Percentiles rank a stretch among this genome's conserved stretches.
These are phyloP conservation scores for Anastrepha obliqua DNA, from an alignment of 1,140 invertebrate species.

Conservation along the genomic window DNA sequence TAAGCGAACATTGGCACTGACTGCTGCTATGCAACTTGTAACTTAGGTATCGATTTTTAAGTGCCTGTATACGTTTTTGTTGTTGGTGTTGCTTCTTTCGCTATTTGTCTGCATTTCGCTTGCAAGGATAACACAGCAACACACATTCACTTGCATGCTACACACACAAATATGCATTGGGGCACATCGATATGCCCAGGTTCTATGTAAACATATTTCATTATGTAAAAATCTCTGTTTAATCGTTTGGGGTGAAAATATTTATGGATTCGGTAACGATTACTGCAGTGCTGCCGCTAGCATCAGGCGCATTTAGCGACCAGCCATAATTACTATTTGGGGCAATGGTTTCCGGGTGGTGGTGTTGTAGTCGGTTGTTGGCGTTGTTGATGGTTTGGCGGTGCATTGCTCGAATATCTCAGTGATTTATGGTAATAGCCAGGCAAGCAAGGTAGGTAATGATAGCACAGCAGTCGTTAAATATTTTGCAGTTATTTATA, in stretches of 20 bases:
- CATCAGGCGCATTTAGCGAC: background rate
- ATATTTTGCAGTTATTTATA: slow-evolving; percentile 44
- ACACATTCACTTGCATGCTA: too few species aligned
- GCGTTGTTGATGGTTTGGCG: background rate
- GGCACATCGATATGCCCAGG: background rate
- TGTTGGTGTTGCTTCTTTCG: background rate
- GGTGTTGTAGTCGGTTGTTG: background rate
- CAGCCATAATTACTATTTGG: slow-evolving; percentile 6
- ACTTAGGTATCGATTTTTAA: slow-evolving; percentile 43
- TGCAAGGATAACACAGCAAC: slow-evolving; percentile 13
- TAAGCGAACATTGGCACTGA: background rate
- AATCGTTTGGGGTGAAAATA: slow-evolving; percentile 35
- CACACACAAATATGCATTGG: background rate
- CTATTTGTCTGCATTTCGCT: slow-evolving; percentile 28
- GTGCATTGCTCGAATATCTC: slow-evolving; percentile 30
- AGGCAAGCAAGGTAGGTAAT: slow-evolving; percentile 12
- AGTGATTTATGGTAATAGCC: slow-evolving; percentile 52
- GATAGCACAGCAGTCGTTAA: background rate
- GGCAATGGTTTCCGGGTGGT: background rate
- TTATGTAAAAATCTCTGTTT: slow-evolving; percentile 27
- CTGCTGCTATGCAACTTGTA: slow-evolving; percentile 41
- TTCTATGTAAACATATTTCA: background rate
- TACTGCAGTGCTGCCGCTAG: background rate
- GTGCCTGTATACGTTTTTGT: background rate
- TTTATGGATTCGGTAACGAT: slow-evolving; percentile 38